Evolutionary conservation across 2,797 vertebrate species (phyloP), one percentile per base, ranked within the genome.

Genomic region (Notolabrus celidotus): DNA sequence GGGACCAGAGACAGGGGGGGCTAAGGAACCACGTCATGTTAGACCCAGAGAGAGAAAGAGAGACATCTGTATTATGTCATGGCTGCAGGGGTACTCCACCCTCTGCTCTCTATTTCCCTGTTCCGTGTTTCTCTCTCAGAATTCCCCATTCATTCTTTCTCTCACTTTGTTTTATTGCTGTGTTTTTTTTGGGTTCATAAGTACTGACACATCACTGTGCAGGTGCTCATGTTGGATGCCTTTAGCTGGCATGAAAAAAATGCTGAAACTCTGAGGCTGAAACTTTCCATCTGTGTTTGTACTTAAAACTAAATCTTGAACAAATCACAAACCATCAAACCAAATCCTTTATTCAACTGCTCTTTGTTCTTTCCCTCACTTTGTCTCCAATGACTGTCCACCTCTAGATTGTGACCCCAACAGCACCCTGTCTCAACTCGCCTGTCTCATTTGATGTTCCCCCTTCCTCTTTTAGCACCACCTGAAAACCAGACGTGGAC

Each of bases 61-160:
- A 80, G 77, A 56, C 82, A 79, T 80, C 68, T 86, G 84, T 74
- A 84, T 89, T 89, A 91, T 89, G 86, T 92, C 89, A 91, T 79
- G 85, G 57, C 65, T 82, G 70, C 58, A 9, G 33, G 43, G 59
- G 55, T 45, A 87, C 91, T 80, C 89, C 90, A 89, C 89, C 91
- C 91, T 84, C 52, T 50, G 14, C 69, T 72, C 67, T 76, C 41
- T 20, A 14, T 66, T 84, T 74, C 68, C 38, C 54, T 19, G 17
- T 64, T 64, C 33, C 19, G 20, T 10, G 20, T 64, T 54, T 67
- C 46, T 47, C 38, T 56, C 56, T 20, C 54, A 77, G 38, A 60
- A 42, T 69, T 17, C 47, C 49, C 68, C 79, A 61, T 80, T 79
- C 84, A 64, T 45, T 27, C 14, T 23, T 22, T 74, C 20, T 67